Percentiles rank a stretch among this genome's conserved stretches.
phyloP scores from a whole-genome alignment of 2,888 invertebrate species.

The Odontomyia ornata region DNA sequence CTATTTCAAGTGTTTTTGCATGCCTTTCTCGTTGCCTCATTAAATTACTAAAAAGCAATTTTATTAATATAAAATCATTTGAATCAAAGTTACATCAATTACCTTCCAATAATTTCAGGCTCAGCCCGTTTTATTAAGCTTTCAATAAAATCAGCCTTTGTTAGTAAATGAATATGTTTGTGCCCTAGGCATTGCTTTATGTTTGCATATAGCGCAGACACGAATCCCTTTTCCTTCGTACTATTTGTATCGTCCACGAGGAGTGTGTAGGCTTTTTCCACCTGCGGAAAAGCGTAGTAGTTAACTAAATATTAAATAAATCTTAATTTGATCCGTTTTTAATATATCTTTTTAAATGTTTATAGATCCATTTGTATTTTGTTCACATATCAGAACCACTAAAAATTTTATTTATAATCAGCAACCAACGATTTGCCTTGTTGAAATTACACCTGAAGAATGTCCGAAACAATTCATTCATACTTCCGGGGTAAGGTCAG shows the following conservation, averaged over 20 bases:
- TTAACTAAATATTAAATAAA: too few relatives aligned
- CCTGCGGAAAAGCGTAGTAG: slow-evolving; percentile 63
- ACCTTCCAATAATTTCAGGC: slow-evolving; percentile 88
- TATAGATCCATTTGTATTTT: too few relatives aligned
- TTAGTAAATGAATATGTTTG: slow-evolving; percentile 87
- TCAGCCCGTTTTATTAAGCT: slow-evolving; percentile 89
- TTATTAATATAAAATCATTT: slow-evolving; percentile 27
- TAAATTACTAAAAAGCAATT: slow-evolving; percentile 57
- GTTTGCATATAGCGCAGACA: slow-evolving; percentile 84
- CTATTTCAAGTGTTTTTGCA: slow-evolving; percentile 95
- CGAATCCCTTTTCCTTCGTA: slow-evolving; percentile 88
- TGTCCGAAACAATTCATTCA: too few relatives aligned
- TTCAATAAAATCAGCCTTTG: slow-evolving; percentile 88
- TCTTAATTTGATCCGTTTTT: too few relatives aligned
- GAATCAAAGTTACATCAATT: slow-evolving; percentile 50
- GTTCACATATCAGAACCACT: too few relatives aligned
- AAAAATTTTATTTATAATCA: too few relatives aligned
- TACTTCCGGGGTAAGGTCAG: too few relatives aligned
- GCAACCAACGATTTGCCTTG: too few relatives aligned
- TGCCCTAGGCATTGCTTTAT: slow-evolving; percentile 86
- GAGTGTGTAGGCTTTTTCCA: slow-evolving; percentile 82
- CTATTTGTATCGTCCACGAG: slow-evolving; percentile 86
- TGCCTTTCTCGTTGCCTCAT: slow-evolving; percentile 85
- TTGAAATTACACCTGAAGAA: too few relatives aligned
- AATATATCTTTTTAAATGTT: too few relatives aligned